Evolutionary conservation across 2,888 invertebrate species (phyloP).

Genomic region (Amblyjoppa fuscipennis): DNA sequence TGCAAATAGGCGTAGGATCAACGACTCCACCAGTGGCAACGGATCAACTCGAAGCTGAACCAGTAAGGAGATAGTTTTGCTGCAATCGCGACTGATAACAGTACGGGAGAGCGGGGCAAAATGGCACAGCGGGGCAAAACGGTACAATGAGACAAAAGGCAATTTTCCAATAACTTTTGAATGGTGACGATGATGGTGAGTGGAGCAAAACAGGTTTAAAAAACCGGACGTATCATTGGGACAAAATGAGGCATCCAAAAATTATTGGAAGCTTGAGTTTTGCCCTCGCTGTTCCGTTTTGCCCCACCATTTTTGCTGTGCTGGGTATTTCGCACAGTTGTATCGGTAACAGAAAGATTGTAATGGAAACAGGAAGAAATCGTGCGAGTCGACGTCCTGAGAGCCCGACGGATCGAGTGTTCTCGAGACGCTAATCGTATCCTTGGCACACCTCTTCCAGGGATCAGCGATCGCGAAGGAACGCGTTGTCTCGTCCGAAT

Average conservation of each 20-base stretch:
- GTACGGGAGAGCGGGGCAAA: no score
- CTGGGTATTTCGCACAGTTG: neutral
- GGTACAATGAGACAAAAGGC: no score
- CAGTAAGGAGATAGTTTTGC: neutral
- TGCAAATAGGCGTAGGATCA: conserved; percentile 29
- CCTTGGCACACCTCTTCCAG: conserved; percentile 33
- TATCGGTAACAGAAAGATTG: neutral
- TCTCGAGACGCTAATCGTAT: neutral
- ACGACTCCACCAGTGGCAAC: conserved; percentile 4
- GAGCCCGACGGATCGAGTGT: neutral
- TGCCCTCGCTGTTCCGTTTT: no score
- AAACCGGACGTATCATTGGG: no score
- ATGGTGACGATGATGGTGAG: no score
- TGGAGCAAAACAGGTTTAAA: no score
- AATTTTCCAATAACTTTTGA: no score
- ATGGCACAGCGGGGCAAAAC: no score
- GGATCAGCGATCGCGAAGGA: conserved; percentile 23
- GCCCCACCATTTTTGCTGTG: no score
- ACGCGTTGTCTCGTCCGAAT: conserved; percentile 19
- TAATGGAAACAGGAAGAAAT: neutral
- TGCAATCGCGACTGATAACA: neutral
- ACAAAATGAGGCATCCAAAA: no score
- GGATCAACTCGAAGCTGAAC: neutral
- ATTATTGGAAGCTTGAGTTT: no score
- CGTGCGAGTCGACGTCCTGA: neutral